Percentiles rank a stretch among this genome's conserved stretches.
Evolutionary conservation across 1,140 invertebrate genomes (phyloP).

Genomic region (Contarinia nasturtii): DNA sequence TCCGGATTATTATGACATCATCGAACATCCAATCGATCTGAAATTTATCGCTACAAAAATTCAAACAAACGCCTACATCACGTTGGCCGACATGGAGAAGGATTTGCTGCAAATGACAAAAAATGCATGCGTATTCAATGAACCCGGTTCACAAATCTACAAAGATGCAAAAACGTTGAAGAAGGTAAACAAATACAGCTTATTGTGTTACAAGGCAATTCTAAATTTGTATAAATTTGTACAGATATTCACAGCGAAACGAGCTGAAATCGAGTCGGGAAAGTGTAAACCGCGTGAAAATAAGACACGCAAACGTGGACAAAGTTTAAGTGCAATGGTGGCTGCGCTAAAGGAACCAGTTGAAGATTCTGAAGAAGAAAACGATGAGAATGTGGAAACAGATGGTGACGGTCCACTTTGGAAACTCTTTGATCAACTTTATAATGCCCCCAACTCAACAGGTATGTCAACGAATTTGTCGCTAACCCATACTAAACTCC

Average conservation of each 20-base stretch:
- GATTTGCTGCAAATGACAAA: constrained; percentile 82
- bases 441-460: constrained; percentile 22
- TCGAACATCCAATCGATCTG: constrained; percentile 88
- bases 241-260: constrained; percentile 25
- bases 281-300: constrained; percentile 16
- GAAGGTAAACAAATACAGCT: constrained; percentile 40
- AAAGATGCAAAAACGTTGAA: constrained; percentile 84
- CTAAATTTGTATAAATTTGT: background rate
- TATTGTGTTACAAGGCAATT: background rate
- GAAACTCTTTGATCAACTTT: constrained; percentile 29
- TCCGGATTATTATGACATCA: constrained; percentile 93
- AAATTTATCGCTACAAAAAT: constrained; percentile 84
- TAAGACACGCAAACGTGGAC: constrained; percentile 9
- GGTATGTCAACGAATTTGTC: constrained; percentile 5
- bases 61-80: constrained; percentile 59
- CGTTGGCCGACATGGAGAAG: constrained; percentile 66
- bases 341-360: constrained; percentile 19
- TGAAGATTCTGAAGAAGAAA: constrained; percentile 16
- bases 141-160: constrained; percentile 90
- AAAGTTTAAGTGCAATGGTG: constrained; percentile 1
- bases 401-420: constrained; percentile 29
- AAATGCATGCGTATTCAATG: constrained; percentile 93
- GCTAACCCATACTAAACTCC: background rate
- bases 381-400: constrained; percentile 20
- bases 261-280: constrained; percentile 25